Evolutionary conservation across 2,113 vertebrate genomes (phyloP).

Genomic region (Mesembrinibis cayennensis): DNA sequence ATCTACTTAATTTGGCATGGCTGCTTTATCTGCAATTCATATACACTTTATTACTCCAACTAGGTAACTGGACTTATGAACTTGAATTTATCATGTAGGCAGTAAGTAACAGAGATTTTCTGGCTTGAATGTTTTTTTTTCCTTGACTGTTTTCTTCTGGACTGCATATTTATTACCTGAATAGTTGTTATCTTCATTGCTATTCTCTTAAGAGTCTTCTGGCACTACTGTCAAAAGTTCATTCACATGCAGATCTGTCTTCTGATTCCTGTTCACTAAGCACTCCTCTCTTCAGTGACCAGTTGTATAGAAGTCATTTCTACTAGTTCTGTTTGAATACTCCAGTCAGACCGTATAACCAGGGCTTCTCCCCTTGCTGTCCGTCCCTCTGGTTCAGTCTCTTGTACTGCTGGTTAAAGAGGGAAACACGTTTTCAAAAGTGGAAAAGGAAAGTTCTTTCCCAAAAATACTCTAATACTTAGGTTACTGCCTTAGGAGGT

Average conservation of each 20-base stretch:
- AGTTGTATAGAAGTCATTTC: background rate
- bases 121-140: background rate
- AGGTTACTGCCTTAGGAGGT: background rate
- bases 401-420: fast-evolving
- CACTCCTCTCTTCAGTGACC: background rate
- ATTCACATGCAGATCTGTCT: background rate
- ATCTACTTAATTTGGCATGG: background rate
- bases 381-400: background rate
- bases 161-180: background rate
- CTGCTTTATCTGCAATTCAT: background rate
- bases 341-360: background rate
- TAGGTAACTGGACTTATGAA: background rate
- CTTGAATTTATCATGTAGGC: background rate
- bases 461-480: background rate
- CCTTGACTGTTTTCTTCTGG: background rate
- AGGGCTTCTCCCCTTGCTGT: background rate
- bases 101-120: background rate
- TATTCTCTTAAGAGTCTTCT: background rate
- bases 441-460: background rate
- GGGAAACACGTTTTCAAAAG: background rate
- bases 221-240: background rate
- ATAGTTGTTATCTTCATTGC: background rate
- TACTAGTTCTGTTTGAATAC: background rate
- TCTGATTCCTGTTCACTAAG: background rate
- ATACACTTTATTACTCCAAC: background rate